Conservation (phyloP, 2,113 vertebrate species). For the Heterocephalus glaber region DNA sequence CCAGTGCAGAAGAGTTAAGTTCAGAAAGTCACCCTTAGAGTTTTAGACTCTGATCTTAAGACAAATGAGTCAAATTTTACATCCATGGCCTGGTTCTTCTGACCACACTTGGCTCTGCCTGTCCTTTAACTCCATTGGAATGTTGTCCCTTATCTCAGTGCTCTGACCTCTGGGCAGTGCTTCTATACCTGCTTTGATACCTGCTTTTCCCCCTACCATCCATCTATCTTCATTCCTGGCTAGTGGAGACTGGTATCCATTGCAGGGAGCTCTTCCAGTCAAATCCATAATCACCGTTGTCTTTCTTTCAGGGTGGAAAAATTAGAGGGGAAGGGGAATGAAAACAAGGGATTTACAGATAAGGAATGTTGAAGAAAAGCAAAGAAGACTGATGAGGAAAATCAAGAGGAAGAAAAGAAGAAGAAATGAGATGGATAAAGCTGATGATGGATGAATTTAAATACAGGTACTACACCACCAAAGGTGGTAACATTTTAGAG, state of each 20-base stretch:
- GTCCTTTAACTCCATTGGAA: not conserved
- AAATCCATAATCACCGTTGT: not conserved
- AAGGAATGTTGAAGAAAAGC: not conserved
- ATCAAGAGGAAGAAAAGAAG: not conserved
- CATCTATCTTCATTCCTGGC: not conserved
- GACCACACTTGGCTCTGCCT: not conserved
- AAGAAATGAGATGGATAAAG: not conserved
- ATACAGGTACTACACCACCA: not conserved
- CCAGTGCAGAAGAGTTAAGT: not conserved
- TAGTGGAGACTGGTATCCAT: not conserved
- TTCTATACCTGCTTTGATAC: too few species aligned
- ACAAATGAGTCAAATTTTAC: not conserved
- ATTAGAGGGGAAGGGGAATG: not conserved
- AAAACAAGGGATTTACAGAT: not conserved
- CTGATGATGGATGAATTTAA: not conserved
- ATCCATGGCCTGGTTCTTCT: not conserved
- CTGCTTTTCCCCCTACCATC: not conserved
- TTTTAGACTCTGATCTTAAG: not conserved
- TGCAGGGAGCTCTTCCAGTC: not conserved
- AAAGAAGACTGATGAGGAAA: not conserved
- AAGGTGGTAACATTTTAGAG: not conserved
- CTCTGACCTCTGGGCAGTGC: not conserved
- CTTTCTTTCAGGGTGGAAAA: not conserved
- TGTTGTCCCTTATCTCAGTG: not conserved
- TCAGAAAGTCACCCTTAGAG: not conserved